Percentiles rank a stretch among this genome's conserved stretches.
Evolutionary conservation across 1,140 invertebrate species (phyloP).

Genomic region (Ostrea edulis): DNA sequence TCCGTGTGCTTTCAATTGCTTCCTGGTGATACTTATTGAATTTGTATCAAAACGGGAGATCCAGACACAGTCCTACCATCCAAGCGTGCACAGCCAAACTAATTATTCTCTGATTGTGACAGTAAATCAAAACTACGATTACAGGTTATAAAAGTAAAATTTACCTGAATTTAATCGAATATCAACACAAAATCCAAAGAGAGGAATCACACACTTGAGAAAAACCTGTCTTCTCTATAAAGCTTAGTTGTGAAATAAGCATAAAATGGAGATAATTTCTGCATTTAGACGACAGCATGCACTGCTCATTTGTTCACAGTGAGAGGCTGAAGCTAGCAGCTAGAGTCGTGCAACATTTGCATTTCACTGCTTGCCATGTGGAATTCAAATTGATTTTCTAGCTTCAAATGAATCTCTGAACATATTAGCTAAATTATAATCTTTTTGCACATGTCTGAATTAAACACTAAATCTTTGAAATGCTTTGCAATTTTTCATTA

Average conservation of each 20-base stretch:
- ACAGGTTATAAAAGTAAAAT: background rate
- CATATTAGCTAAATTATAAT: background rate
- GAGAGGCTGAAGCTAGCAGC: background rate
- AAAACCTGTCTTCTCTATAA: background rate
- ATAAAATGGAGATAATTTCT: constrained; percentile 5
- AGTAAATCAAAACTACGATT: background rate
- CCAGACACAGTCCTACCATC: background rate
- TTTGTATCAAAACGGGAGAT: background rate
- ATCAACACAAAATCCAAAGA: background rate
- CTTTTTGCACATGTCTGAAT: background rate
- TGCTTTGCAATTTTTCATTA: no score
- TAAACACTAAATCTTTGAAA: background rate
- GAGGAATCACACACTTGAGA: background rate
- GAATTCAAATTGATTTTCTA: constrained; percentile 14
- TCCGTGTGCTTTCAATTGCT: background rate
- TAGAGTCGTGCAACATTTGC: background rate
- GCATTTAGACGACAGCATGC: background rate
- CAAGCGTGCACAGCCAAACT: background rate
- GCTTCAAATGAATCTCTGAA: background rate
- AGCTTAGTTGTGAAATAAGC: background rate
- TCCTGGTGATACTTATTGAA: background rate
- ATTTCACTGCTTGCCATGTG: background rate
- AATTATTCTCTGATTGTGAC: background rate
- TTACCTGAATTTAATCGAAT: background rate
- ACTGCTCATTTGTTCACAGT: background rate